These are phyloP conservation scores for Ctenodactylus gundi DNA, from an alignment of 2,113 vertebrate genomes.

Conservation along the genomic window DNA sequence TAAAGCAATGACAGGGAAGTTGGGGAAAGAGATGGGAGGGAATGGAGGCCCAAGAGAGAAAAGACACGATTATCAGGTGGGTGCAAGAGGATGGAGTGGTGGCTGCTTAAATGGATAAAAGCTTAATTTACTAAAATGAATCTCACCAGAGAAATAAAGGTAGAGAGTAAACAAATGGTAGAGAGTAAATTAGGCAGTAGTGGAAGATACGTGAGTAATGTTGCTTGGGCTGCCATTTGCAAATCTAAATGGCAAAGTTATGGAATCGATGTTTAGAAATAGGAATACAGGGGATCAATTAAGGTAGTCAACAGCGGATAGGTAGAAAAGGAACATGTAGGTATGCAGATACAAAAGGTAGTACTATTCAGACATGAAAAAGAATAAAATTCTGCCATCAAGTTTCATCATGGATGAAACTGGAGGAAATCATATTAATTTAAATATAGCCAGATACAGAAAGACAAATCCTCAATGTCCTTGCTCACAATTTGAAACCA, in stretches of 20 bases:
- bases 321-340: too few relatives aligned
- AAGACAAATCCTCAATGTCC: not conserved
- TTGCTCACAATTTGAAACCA: not conserved
- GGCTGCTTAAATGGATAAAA: not conserved
- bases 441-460: too few relatives aligned
- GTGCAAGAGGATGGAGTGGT: not conserved
- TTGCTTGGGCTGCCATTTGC: not conserved
- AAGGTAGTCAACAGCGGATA: not conserved
- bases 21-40: not conserved
- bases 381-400: not conserved
- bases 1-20: not conserved
- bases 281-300: too few relatives aligned
- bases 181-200: not conserved
- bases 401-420: too few relatives aligned
- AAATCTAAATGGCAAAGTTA: not conserved
- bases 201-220: not conserved
- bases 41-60: not conserved
- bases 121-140: not conserved
- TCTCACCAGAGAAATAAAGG: not conserved
- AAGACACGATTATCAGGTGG: not conserved
- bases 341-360: accelerated
- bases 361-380: too few relatives aligned
- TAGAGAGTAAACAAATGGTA: not conserved
- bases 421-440: not conserved
- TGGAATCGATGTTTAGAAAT: not conserved